Evolutionary conservation across 2,113 vertebrate species (phyloP).

Genomic region (Corythoichthys haematopterus): DNA sequence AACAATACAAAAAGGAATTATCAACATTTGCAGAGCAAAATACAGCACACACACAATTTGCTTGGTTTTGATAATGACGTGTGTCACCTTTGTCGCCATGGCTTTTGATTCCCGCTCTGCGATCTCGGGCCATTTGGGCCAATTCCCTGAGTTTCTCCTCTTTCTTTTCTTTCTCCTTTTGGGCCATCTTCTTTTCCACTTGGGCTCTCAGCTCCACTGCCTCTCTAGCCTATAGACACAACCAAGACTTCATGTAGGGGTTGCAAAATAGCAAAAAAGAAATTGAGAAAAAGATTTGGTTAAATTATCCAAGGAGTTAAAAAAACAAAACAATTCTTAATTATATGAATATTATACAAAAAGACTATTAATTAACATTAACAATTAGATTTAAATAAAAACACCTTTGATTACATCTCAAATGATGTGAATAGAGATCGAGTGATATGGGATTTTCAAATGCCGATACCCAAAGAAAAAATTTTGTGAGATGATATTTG

Average conservation of each 20-base stretch:
- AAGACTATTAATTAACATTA: background rate
- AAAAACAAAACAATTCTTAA: background rate
- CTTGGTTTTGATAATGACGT: background rate
- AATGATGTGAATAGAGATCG: no score
- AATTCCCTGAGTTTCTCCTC: constrained; percentile 95
- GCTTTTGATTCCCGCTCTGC: constrained; percentile 93
- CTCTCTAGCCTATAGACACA: constrained; percentile 81
- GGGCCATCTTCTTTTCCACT: constrained; percentile 98
- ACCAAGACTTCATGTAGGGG: background rate
- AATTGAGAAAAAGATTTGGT: no score
- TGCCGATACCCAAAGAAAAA: no score
- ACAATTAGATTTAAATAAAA: background rate
- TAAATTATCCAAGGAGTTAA: background rate
- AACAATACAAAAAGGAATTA: background rate
- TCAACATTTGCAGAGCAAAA: background rate
- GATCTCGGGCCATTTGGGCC: constrained; percentile 93
- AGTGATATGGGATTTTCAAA: no score
- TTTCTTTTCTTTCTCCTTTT: constrained; percentile 98
- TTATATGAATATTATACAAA: no score
- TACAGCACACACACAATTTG: background rate
- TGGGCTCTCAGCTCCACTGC: constrained; percentile 98
- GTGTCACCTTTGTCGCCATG: constrained; percentile 88
- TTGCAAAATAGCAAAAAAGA: background rate
- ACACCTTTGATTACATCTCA: background rate
- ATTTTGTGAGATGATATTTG: no score